Evolutionary conservation across 1,140 invertebrate species (phyloP).

Genomic region (Prorops nasuta): DNA sequence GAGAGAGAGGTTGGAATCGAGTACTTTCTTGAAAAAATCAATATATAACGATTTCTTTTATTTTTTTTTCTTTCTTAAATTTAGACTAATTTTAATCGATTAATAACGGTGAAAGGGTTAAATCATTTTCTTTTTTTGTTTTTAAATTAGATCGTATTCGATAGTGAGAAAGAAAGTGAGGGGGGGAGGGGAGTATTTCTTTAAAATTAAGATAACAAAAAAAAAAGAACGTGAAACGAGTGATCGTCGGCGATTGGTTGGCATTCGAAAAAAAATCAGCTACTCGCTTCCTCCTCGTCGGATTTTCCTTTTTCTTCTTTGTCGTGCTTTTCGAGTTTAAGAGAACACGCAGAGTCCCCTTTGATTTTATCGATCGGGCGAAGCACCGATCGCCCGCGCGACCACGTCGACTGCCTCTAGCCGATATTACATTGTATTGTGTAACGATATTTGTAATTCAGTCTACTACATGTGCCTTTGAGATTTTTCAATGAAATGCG

Average conservation of each 20-base stretch:
- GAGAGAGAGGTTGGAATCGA: background rate
- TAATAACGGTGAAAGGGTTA: too few relatives aligned
- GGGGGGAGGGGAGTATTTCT: too few relatives aligned
- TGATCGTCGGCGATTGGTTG: slow-evolving; percentile 2
- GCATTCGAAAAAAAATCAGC: slow-evolving; percentile 15
- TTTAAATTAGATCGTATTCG: too few relatives aligned
- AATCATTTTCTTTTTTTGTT: too few relatives aligned
- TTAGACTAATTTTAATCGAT: background rate
- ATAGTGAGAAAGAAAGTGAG: too few relatives aligned
- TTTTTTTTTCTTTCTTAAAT: slow-evolving; percentile 5
- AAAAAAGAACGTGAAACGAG: background rate
- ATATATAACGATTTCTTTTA: background rate
- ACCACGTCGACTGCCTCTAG: too few relatives aligned
- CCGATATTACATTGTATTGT: too few relatives aligned
- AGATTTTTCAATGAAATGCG: slow-evolving; percentile 29
- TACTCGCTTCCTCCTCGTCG: slow-evolving; percentile 13
- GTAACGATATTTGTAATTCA: slow-evolving; percentile 21
- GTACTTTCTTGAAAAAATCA: background rate
- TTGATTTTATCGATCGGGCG: too few relatives aligned
- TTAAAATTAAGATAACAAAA: background rate
- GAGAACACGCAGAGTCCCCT: too few relatives aligned
- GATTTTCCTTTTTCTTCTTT: too few relatives aligned
- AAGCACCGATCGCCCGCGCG: too few relatives aligned
- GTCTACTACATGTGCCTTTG: slow-evolving; percentile 45
- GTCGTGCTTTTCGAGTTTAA: too few relatives aligned